Evolutionary conservation across 2,797 vertebrate genomes (phyloP).

Genomic region (Potorous gilbertii): DNA sequence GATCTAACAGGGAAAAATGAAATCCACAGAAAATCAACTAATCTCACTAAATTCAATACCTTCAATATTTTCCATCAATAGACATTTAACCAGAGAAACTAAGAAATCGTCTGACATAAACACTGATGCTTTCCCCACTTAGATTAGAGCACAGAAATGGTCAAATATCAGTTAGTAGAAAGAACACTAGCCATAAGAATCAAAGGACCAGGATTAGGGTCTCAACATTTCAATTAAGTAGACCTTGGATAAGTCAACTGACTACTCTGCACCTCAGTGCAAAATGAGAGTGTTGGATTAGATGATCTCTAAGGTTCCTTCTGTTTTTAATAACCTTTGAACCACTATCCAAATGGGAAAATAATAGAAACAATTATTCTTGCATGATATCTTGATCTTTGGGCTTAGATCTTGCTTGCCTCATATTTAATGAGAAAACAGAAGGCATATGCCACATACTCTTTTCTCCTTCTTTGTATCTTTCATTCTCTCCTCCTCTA

Average conservation of each 20-base stretch:
- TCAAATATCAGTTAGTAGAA: background rate
- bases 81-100: conserved; percentile 19
- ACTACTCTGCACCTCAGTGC: background rate
- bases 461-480: background rate
- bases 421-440: background rate
- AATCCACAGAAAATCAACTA: conserved; percentile 7
- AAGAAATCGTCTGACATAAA: conserved; percentile 16
- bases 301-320: background rate
- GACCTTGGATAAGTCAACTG: background rate
- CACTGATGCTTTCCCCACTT: conserved; percentile 19
- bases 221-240: background rate
- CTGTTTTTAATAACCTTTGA: background rate
- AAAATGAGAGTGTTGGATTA: background rate
- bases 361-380: background rate
- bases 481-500: background rate
- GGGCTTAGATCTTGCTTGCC: background rate
- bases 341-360: background rate
- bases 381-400: background rate
- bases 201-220: background rate
- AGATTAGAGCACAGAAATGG: conserved; percentile 13
- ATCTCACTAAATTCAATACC: conserved; percentile 18
- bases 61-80: background rate
- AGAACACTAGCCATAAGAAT: background rate
- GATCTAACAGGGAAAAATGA: conserved; percentile 30
- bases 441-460: background rate